Evolutionary conservation across 2,888 invertebrate genomes (phyloP).

Genomic region (Tholera decimalis): DNA sequence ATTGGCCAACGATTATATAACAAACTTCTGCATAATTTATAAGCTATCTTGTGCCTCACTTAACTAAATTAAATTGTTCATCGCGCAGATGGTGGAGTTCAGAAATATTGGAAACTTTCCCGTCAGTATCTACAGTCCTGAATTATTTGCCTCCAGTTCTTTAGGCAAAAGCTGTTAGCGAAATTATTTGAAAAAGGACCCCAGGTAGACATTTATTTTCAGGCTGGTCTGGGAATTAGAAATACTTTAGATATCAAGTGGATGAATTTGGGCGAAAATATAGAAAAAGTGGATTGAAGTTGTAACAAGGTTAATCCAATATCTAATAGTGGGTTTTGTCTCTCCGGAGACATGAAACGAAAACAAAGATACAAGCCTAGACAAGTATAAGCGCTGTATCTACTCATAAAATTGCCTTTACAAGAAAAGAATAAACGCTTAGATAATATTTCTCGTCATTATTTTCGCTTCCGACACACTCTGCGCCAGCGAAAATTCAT

Average conservation of each 20-base stretch:
- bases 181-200: slow-evolving; percentile 62
- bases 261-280: slow-evolving; percentile 26
- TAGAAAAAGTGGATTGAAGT: slow-evolving; percentile 34
- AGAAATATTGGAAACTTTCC: slow-evolving; percentile 77
- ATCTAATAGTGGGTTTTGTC: slow-evolving; percentile 6
- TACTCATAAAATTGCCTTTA: neutral
- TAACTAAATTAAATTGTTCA: slow-evolving; percentile 81
- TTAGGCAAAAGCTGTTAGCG: slow-evolving; percentile 55
- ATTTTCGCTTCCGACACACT: slow-evolving; percentile 8
- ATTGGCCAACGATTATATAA: slow-evolving; percentile 60
- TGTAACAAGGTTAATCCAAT: slow-evolving; percentile 24
- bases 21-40: slow-evolving; percentile 74
- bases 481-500: slow-evolving; percentile 18
- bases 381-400: neutral
- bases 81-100: slow-evolving; percentile 73
- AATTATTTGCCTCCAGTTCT: slow-evolving; percentile 64
- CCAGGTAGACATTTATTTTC: slow-evolving; percentile 58
- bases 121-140: slow-evolving; percentile 58
- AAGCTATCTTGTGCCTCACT: slow-evolving; percentile 76
- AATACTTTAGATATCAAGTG: slow-evolving; percentile 43
- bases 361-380: neutral
- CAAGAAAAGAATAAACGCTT: neutral
- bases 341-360: neutral
- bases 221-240: slow-evolving; percentile 51
- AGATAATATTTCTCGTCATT: slow-evolving; percentile 8